Conservation (phyloP, 2,113 vertebrate species). For the Dipodomys ordii region DNA sequence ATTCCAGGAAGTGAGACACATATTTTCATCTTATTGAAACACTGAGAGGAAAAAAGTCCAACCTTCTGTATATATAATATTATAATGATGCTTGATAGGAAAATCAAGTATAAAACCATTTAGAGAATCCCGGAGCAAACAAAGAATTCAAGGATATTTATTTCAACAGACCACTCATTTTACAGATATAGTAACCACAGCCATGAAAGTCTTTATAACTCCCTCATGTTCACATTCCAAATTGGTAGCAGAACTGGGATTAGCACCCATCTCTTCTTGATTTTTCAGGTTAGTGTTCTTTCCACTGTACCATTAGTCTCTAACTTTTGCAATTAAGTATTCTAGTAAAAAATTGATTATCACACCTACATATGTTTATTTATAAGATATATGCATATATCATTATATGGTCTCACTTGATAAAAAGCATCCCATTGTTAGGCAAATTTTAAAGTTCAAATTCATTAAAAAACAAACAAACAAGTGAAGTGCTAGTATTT, state of each 20-base stretch:
- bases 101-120: not conserved
- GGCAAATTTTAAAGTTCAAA: not conserved
- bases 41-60: not conserved
- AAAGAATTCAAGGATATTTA: not conserved
- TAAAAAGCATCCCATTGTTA: constrained; percentile 20
- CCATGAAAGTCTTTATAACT: not conserved
- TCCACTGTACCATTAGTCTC: not conserved
- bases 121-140: not conserved
- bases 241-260: not conserved
- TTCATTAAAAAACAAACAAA: not conserved
- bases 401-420: not conserved
- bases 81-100: not conserved
- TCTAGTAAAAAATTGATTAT: not conserved
- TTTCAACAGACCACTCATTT: not conserved
- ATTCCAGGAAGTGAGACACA: not conserved
- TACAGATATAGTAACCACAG: not conserved
- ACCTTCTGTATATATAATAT: not conserved
- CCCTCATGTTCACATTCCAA: not conserved
- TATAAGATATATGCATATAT: not conserved
- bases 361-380: not conserved
- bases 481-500: not conserved
- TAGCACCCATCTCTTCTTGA: not conserved
- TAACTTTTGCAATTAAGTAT: not conserved
- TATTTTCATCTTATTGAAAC: not conserved
- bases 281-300: not conserved